These are phyloP conservation scores for Cassiopea andromeda DNA, from an alignment of 30 jellyfish, hydroid and myxozoan genomes.

Conservation along the genomic window DNA sequence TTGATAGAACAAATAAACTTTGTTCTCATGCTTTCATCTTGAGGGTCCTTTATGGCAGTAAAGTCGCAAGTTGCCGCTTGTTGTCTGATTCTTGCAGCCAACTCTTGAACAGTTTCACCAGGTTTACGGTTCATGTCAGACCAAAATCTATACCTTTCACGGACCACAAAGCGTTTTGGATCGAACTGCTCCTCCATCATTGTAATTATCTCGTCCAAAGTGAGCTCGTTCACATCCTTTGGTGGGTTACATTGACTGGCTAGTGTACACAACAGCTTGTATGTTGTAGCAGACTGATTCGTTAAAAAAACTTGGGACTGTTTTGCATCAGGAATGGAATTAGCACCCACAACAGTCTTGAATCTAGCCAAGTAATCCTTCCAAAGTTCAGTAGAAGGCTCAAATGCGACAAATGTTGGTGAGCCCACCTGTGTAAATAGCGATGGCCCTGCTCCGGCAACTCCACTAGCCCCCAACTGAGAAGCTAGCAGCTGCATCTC, in stretches of 20 bases:
- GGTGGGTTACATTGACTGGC: constrained; percentile 28
- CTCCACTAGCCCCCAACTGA: background rate
- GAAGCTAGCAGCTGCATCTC: background rate
- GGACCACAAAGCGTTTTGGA: constrained; percentile 52
- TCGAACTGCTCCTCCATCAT: constrained; percentile 43
- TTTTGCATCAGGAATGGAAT: background rate
- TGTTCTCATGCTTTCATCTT: constrained; percentile 53
- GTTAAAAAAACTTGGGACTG: background rate
- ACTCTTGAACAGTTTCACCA: constrained; percentile 62
- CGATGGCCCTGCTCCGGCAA: background rate
- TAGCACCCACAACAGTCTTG: background rate
- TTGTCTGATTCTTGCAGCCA: constrained; percentile 61
- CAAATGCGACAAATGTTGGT: constrained; percentile 14
- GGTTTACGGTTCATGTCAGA: constrained; percentile 27
- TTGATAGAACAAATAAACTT: constrained; percentile 35
- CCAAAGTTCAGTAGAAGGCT: constrained; percentile 17
- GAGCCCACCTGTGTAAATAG: background rate
- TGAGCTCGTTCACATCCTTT: constrained; percentile 34
- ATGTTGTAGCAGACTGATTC: background rate
- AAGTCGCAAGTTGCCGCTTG: constrained; percentile 63
- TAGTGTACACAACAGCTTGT: constrained; percentile 16
- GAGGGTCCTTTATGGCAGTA: constrained; percentile 58
- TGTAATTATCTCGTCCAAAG: constrained; percentile 40
- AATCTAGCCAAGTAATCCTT: constrained; percentile 30
- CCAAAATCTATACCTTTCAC: constrained; percentile 62